phyloP scores from a whole-genome alignment of 2,888 invertebrate genomes.

The Hoplodrina blanda region DNA sequence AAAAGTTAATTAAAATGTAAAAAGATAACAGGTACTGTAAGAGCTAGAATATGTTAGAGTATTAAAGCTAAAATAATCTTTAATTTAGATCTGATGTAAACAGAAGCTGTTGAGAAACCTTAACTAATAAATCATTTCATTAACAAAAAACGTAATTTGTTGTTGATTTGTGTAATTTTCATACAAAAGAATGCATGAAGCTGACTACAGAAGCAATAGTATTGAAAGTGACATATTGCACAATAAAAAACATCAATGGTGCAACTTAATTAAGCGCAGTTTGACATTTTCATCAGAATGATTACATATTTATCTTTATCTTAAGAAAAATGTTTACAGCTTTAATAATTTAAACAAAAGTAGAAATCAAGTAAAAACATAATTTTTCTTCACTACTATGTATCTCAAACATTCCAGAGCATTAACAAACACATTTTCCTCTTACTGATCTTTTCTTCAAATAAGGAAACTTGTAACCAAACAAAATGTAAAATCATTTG shows the following conservation, averaged over 20 bases:
- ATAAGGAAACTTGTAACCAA: constrained; percentile 26
- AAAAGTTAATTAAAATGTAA: too few relatives aligned
- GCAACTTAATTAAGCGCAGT: background rate
- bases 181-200: background rate
- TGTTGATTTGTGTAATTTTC: background rate
- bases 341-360: background rate
- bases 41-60: too few relatives aligned
- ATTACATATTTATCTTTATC: too few relatives aligned
- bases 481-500: constrained; percentile 24
- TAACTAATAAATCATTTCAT: too few relatives aligned
- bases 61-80: too few relatives aligned
- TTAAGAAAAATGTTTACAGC: too few relatives aligned
- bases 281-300: background rate
- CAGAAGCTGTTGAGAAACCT: too few relatives aligned
- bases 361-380: background rate
- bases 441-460: constrained; percentile 4
- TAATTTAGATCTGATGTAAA: too few relatives aligned
- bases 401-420: background rate
- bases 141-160: too few relatives aligned
- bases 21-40: too few relatives aligned
- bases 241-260: background rate
- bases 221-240: background rate
- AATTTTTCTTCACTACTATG: background rate
- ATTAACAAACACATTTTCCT: constrained; percentile 20
- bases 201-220: background rate